phyloP scores from a whole-genome alignment of 2,888 invertebrate genomes.

The Corbicula japonica region DNA sequence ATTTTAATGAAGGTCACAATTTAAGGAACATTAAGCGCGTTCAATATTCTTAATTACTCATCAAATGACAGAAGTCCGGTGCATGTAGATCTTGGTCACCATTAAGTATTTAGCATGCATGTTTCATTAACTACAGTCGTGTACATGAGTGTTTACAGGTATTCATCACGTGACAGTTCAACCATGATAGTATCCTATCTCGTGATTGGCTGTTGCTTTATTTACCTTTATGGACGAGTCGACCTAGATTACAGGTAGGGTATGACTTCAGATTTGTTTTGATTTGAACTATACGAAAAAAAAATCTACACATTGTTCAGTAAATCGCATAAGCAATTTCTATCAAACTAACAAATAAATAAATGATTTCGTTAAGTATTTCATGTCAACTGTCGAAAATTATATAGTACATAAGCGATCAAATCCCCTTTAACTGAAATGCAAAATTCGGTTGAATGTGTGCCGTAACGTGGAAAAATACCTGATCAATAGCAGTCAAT shows the following conservation, averaged over 20 bases:
- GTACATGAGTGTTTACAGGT: not conserved
- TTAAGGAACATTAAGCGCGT: not conserved
- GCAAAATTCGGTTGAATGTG: too few species aligned
- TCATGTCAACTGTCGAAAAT: too few species aligned
- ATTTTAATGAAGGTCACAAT: not conserved
- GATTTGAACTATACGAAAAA: too few species aligned
- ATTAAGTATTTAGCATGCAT: constrained; percentile 16
- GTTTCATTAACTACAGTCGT: not conserved
- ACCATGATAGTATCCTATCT: constrained; percentile 8
- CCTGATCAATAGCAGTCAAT: too few species aligned
- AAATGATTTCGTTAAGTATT: too few species aligned
- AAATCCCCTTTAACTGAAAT: too few species aligned
- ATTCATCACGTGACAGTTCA: constrained; percentile 26
- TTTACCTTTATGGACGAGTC: constrained; percentile 42
- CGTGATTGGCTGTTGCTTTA: constrained; percentile 37
- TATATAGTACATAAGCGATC: too few species aligned
- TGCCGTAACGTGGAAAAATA: too few species aligned
- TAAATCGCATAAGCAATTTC: too few species aligned
- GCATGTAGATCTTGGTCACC: not conserved
- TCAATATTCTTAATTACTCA: not conserved
- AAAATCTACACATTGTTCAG: too few species aligned
- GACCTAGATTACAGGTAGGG: constrained; percentile 3
- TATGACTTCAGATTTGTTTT: too few species aligned
- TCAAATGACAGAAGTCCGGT: constrained; percentile 4
- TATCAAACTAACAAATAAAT: too few species aligned